A percentile compares a stretch with the other conserved stretches of the same genome.
Evolutionary conservation across 37 sponge, comb jelly and placozoan species (phyloP).

Genomic region (Chondrosia reniformis): DNA sequence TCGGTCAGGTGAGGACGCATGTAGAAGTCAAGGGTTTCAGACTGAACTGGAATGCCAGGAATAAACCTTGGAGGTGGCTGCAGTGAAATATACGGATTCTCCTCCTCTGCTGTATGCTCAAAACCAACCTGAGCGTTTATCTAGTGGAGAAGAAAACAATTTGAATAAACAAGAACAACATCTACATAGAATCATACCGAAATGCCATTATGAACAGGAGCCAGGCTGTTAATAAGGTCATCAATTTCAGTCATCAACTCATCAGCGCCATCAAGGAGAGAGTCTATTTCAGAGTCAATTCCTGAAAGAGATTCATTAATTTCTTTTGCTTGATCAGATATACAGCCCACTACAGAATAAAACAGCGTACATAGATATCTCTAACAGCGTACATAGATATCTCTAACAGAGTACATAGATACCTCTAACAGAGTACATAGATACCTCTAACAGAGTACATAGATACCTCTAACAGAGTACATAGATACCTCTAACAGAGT

Average conservation of each 20-base stretch:
- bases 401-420: background rate
- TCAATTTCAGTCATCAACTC: conserved; percentile 14
- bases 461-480: background rate
- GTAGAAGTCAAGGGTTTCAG: background rate
- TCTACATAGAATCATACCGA: too few relatives aligned
- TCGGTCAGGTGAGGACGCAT: background rate
- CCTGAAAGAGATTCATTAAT: background rate
- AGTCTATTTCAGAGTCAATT: background rate
- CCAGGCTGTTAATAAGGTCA: background rate
- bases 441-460: background rate
- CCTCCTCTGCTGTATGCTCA: background rate
- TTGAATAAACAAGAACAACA: background rate
- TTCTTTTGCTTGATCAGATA: background rate
- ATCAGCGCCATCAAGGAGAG: background rate
- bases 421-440: background rate
- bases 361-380: too few relatives aligned
- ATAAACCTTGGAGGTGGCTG: background rate
- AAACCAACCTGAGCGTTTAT: background rate
- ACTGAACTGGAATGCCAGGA: background rate
- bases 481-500: background rate
- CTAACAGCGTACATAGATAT: too few relatives aligned
- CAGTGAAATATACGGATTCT: background rate
- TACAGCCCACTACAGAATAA: background rate
- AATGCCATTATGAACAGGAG: background rate
- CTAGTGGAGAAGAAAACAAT: background rate